These are phyloP conservation scores for Synergus japonicus DNA, from an alignment of 2,888 invertebrate genomes.

Conservation along the genomic window DNA sequence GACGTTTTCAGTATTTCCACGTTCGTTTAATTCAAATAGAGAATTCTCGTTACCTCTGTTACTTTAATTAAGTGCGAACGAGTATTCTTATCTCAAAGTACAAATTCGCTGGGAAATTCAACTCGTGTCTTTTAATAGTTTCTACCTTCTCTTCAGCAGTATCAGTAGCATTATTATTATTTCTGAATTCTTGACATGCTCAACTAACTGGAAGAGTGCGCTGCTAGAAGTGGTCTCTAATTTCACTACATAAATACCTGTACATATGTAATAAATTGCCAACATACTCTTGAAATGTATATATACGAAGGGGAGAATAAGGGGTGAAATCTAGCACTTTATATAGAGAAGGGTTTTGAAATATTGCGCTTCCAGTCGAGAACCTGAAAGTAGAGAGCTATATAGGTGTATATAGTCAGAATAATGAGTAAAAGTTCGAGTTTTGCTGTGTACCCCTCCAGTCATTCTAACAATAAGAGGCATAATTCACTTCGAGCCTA, in stretches of 20 bases:
- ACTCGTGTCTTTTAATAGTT: not conserved
- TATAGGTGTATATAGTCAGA: not conserved
- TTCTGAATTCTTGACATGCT: not conserved
- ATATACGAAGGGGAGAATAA: not conserved
- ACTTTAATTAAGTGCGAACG: conserved; percentile 9
- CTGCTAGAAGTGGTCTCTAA: not conserved
- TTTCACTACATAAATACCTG: not conserved
- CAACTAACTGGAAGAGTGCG: not conserved
- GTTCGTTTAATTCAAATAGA: not conserved
- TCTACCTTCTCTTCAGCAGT: not conserved
- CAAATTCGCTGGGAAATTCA: not conserved
- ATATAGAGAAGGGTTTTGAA: not conserved
- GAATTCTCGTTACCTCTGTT: not conserved
- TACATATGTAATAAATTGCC: not conserved
- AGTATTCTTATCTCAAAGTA: not conserved
- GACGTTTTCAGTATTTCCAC: not conserved
- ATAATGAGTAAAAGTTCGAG: not conserved
- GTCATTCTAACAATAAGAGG: no score
- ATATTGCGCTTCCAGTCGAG: not conserved
- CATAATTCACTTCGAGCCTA: no score
- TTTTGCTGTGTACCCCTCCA: no score
- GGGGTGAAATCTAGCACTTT: not conserved
- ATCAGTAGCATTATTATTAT: not conserved
- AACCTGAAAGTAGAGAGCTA: not conserved
- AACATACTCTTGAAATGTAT: not conserved